Evolutionary conservation across 2,113 vertebrate genomes (phyloP).

Genomic region (Sceloporus undulatus): DNA sequence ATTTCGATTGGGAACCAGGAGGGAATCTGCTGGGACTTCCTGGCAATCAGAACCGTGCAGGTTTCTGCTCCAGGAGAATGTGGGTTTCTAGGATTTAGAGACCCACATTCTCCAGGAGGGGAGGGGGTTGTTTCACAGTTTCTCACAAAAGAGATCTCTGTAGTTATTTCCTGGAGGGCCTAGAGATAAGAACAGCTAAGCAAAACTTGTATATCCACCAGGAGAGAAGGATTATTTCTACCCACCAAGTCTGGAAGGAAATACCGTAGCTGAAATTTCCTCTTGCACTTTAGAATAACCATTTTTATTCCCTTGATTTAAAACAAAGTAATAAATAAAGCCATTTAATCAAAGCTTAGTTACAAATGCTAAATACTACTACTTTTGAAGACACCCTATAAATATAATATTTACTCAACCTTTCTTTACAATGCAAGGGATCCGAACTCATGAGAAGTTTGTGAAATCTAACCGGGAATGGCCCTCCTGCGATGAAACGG

Average conservation of each 20-base stretch:
- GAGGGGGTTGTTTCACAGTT: constrained; percentile 3
- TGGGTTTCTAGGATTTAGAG: constrained; percentile 66
- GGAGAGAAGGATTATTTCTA: constrained; percentile 15
- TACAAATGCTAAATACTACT: not conserved
- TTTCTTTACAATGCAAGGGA: not conserved
- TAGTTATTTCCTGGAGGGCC: constrained; percentile 41
- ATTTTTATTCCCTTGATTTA: constrained; percentile 1
- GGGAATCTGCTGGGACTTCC: constrained; percentile 80
- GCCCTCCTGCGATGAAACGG: not conserved
- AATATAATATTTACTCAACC: not conserved
- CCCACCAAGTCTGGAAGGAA: not conserved
- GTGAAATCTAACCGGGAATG: constrained; percentile 23
- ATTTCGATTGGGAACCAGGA: constrained; percentile 72
- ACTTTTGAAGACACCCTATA: not conserved
- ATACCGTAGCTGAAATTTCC: not conserved
- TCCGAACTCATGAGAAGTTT: constrained; percentile 39
- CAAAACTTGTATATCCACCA: constrained; percentile 19
- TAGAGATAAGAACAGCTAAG: constrained; percentile 61
- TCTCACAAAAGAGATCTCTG: constrained; percentile 28
- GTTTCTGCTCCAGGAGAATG: constrained; percentile 73
- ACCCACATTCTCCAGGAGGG: no score
- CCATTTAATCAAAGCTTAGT: not conserved
- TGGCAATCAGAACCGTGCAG: constrained; percentile 79
- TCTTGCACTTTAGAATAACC: not conserved
- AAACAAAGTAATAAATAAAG: constrained; percentile 10